phyloP scores from a whole-genome alignment of 2,113 vertebrate species.

The Urocynchramus pylzowi region DNA sequence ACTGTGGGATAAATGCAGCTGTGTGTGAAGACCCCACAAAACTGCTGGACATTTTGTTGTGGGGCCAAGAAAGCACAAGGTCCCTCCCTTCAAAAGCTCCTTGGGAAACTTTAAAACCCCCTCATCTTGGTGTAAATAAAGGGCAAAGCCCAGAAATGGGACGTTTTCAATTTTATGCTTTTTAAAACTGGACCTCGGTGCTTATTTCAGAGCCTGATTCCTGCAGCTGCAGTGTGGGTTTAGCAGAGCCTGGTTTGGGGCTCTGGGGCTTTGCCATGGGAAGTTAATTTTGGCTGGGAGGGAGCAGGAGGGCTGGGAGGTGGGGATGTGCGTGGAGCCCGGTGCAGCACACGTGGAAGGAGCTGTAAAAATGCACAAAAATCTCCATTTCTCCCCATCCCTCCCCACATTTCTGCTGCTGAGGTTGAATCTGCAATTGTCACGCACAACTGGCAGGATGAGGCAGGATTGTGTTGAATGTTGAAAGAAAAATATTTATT shows the following conservation, averaged over 20 bases:
- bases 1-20: background rate
- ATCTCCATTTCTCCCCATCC: background rate
- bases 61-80: background rate
- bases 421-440: background rate
- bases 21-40: background rate
- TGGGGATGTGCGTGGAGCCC: fast-evolving
- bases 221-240: background rate
- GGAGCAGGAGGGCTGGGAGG: background rate
- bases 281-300: fast-evolving
- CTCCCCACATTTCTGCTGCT: fast-evolving
- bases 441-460: too few relatives aligned
- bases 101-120: background rate
- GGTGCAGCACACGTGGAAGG: background rate
- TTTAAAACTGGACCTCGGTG: background rate
- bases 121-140: background rate
- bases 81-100: background rate
- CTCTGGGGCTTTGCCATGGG: background rate
- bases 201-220: background rate
- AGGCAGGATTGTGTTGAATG: fast-evolving
- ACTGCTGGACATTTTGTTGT: background rate
- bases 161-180: background rate
- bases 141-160: fast-evolving
- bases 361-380: background rate
- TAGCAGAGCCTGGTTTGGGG: background rate
- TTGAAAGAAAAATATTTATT: background rate